Evolutionary conservation across 2,113 vertebrate genomes (phyloP).

Genomic region (Xiphophorus couchianus): DNA sequence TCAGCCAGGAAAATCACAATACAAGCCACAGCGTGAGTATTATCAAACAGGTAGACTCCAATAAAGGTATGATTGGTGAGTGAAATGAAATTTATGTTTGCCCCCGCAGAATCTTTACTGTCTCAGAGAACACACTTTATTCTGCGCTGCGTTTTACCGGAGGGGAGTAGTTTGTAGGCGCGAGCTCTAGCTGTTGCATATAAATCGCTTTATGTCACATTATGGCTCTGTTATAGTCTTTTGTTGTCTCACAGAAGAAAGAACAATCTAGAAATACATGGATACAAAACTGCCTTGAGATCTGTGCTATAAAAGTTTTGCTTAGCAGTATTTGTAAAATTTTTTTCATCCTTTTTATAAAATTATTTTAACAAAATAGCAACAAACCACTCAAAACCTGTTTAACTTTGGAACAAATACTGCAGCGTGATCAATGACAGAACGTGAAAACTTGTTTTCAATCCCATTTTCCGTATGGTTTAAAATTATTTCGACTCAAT

Average conservation of each 20-base stretch:
- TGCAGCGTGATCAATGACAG: neutral
- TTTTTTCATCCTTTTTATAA: too few relatives aligned
- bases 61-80: conserved; percentile 64
- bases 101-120: conserved; percentile 65
- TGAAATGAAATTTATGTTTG: conserved; percentile 66
- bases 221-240: conserved; percentile 26
- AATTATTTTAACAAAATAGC: too few relatives aligned
- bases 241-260: conserved; percentile 27
- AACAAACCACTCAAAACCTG: too few relatives aligned
- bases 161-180: conserved; percentile 43
- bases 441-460: neutral
- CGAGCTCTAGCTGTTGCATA: conserved; percentile 56
- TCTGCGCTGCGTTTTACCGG: conserved; percentile 33
- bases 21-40: conserved; percentile 54
- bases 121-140: conserved; percentile 34
- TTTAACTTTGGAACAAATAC: too few relatives aligned
- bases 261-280: conserved; percentile 3
- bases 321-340: neutral
- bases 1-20: conserved; percentile 49
- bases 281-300: neutral
- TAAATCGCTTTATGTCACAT: conserved; percentile 66
- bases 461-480: too few relatives aligned
- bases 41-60: conserved; percentile 69
- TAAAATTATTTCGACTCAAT: too few relatives aligned
- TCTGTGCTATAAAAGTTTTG: too few relatives aligned